phyloP scores from a whole-genome alignment of 2,797 vertebrate genomes.

The Aythya fuligula region DNA sequence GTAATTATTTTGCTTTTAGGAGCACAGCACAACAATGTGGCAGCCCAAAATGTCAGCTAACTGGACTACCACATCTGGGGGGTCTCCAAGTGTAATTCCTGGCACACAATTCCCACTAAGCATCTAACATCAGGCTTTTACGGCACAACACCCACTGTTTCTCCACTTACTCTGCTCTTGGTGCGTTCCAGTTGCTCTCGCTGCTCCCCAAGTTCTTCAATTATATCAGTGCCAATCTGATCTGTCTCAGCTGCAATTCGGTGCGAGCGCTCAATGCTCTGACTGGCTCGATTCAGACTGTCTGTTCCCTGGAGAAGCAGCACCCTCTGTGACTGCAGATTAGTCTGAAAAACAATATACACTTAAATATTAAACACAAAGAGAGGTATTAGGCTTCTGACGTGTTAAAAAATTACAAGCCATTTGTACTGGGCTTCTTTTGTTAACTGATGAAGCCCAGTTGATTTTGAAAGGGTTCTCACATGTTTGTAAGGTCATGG shows the following conservation, averaged over 20 bases:
- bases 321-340: slow-evolving; percentile 88
- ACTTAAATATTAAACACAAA: neutral
- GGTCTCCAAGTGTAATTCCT: accelerated
- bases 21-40: neutral
- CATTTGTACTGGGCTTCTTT: neutral
- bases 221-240: slow-evolving; percentile 91
- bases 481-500: neutral
- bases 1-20: neutral
- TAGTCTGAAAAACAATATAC: slow-evolving; percentile 79
- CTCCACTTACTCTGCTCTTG: slow-evolving; percentile 87
- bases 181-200: slow-evolving; percentile 94
- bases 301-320: slow-evolving; percentile 93
- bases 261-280: slow-evolving; percentile 94
- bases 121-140: accelerated
- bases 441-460: neutral
- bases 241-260: slow-evolving; percentile 91
- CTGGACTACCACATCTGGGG: accelerated
- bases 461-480: neutral
- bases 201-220: slow-evolving; percentile 95
- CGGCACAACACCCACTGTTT: accelerated
- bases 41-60: neutral
- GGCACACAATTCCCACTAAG: accelerated
- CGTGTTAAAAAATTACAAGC: neutral
- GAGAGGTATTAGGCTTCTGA: neutral
- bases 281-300: slow-evolving; percentile 87